Evolutionary conservation across 2,888 invertebrate genomes (phyloP).

Genomic region (Macropis europaea): DNA sequence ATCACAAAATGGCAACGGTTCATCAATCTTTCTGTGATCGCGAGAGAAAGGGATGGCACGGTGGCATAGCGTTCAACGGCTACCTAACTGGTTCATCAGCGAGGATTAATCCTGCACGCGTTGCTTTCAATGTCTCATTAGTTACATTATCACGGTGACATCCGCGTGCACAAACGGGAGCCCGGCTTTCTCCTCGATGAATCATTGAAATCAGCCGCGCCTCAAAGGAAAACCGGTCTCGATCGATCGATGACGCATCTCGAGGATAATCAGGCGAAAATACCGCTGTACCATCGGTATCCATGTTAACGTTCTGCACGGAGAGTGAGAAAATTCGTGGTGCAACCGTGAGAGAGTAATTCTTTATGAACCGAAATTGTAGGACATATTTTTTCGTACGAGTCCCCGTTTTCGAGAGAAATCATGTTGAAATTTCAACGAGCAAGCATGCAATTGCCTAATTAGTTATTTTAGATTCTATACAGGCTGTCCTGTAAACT

Average conservation of each 20-base stretch:
- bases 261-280: conserved; percentile 47
- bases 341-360: too few species aligned
- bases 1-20: conserved; percentile 21
- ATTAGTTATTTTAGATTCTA: too few species aligned
- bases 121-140: conserved; percentile 49
- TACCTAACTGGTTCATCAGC: conserved; percentile 34
- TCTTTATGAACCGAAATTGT: too few species aligned
- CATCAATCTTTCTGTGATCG: conserved; percentile 28
- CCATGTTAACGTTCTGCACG: too few species aligned
- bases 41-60: neutral
- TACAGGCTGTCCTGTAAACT: too few species aligned
- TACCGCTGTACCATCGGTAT: conserved; percentile 10
- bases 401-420: too few species aligned
- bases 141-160: conserved; percentile 49
- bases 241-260: conserved; percentile 34
- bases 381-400: too few species aligned
- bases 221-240: conserved; percentile 16
- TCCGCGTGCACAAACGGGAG: conserved; percentile 9
- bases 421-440: too few species aligned
- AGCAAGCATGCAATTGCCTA: too few species aligned
- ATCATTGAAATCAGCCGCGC: conserved; percentile 47
- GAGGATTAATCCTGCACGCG: conserved; percentile 36
- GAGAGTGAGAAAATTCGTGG: too few species aligned
- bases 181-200: conserved; percentile 32
- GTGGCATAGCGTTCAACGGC: conserved; percentile 13